These are phyloP conservation scores for Brachionus paranguensis DNA, from an alignment of 1,140 invertebrate genomes.

Conservation along the genomic window DNA sequence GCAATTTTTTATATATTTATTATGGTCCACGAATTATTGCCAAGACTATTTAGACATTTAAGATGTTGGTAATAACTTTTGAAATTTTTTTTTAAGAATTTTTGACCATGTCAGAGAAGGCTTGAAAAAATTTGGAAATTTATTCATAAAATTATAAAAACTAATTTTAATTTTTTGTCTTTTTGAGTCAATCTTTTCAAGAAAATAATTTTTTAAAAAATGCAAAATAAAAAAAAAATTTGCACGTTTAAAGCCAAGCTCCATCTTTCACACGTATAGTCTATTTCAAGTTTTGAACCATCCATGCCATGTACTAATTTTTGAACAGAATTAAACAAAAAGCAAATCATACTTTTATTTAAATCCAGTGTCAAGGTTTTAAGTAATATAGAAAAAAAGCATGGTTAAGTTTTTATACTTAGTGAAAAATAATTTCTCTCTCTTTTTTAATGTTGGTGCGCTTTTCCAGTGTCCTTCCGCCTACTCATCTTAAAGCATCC, in stretches of 20 bases:
- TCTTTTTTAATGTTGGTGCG: neutral
- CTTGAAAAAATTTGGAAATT: too few relatives aligned
- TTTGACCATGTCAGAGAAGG: too few relatives aligned
- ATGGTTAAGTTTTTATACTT: constrained; percentile 7
- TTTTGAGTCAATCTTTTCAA: neutral
- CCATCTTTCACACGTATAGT: neutral
- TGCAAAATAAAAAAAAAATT: neutral
- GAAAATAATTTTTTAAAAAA: neutral
- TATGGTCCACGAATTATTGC: too few relatives aligned
- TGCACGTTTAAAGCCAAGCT: neutral
- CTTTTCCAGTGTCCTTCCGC: neutral
- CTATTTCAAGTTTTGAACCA: neutral
- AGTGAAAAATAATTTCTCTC: neutral
- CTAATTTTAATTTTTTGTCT: neutral
- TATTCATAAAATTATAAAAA: too few relatives aligned
- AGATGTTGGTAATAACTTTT: too few relatives aligned
- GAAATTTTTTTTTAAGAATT: too few relatives aligned
- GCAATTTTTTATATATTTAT: too few relatives aligned
- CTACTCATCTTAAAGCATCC: neutral
- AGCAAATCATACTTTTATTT: constrained; percentile 30
- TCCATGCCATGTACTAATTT: neutral
- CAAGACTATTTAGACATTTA: too few relatives aligned
- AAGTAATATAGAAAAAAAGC: constrained; percentile 15
- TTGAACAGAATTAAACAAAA: neutral
- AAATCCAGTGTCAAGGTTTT: constrained; percentile 15